Conservation (phyloP, 2,113 vertebrate genomes). For the Lycaon pictus region DNA sequence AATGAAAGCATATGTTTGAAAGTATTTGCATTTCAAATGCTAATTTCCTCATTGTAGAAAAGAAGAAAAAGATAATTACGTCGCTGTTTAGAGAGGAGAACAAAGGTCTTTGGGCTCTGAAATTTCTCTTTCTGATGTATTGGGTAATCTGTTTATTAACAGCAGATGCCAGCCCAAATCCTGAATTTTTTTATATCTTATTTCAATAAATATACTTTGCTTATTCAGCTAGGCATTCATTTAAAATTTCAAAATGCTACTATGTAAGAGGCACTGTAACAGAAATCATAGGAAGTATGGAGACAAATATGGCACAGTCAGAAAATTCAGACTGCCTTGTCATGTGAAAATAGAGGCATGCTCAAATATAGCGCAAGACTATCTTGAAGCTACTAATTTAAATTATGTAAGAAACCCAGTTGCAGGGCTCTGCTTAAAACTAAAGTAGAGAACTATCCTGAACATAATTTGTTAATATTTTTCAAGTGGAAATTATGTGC, state of each 20-base stretch:
- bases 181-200: conserved; percentile 26
- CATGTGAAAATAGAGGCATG: not conserved
- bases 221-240: conserved; percentile 19
- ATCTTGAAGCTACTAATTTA: conserved; percentile 13
- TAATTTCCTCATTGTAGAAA: conserved; percentile 64
- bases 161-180: not conserved
- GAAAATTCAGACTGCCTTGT: not conserved
- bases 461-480: conserved; percentile 38
- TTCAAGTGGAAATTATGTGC: conserved; percentile 46
- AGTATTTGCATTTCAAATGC: conserved; percentile 14
- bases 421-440: not conserved
- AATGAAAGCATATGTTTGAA: conserved; percentile 66
- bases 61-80: not conserved
- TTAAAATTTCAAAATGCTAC: conserved; percentile 48
- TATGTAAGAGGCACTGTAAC: not conserved
- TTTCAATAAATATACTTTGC: conserved; percentile 16
- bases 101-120: not conserved
- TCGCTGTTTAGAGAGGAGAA: not conserved
- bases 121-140: conserved; percentile 9
- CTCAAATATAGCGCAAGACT: not conserved
- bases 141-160: not conserved
- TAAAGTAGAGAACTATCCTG: not conserved
- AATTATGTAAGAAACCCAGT: not conserved
- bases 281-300: not conserved
- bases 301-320: not conserved